Evolutionary conservation across 2,797 vertebrate species (phyloP), one percentile per base, ranked within the genome.

Genomic region (Leucoraja ocellata): DNA sequence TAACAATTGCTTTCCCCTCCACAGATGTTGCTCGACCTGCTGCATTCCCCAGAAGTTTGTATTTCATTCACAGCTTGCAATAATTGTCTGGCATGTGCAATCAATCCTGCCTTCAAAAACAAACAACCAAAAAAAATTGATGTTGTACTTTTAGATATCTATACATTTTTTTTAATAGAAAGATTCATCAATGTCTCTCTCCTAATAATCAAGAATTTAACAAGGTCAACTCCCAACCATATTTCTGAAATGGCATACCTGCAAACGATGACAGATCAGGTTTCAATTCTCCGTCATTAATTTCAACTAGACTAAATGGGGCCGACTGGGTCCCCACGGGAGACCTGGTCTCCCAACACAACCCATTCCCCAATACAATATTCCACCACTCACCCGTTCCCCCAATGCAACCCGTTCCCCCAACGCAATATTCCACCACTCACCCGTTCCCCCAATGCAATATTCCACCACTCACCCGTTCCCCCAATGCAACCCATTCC

Each of bases 71-170:
- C 83, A 61, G 23, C 23, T 76, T 28, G 21, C 23, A 28, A 25
- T 76, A 25, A 77, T 28, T 77, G 74, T 10, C 10, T 58, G 54
- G 23, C 58, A 61, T 84, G 14, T 14, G 28, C 8, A 63, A 86
- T 86, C 61, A 86, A 86, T 13, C 61, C n/a, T 63, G 61, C 16
- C n/a, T n/a, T 86, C 58, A 86, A 61, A 86, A 86, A 25, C 83
- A 86, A 9, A 5, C 13, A 23, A 28, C 28, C 46, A 28, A 25
- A 25, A 83, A 83, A 25, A 11, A 0, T 28, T n/a, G 11, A 61
- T 63, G 61, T n/a, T 86, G 58, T n/a, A 28, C 76, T 79, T 65
- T 14, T 65, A 18, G 61, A 36, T 6, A 65, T 18, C n/a, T 78
- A 78, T 13, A 78, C 28, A 18, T 32, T 4, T 73, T 23, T 21